phyloP scores from a whole-genome alignment of 2,797 vertebrate genomes.

The Spinibarbus caldwelli region DNA sequence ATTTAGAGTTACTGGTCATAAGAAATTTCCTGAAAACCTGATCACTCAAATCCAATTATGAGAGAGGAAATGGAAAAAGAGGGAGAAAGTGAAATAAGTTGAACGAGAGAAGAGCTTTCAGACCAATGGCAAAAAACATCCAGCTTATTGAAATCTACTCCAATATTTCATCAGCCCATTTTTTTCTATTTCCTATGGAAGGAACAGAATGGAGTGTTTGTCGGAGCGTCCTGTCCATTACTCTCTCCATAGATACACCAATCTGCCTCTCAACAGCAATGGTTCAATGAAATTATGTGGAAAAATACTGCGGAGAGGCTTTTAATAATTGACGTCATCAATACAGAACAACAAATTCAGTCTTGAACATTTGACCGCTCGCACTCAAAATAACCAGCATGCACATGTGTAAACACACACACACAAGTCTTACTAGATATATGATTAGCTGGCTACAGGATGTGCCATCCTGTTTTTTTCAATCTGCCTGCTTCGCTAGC shows the following conservation, averaged over 20 bases:
- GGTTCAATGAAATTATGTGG: neutral
- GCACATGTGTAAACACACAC: neutral
- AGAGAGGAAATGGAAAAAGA: neutral
- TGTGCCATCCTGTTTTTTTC: slow-evolving; percentile 26
- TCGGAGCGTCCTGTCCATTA: slow-evolving; percentile 28
- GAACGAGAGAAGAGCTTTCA: neutral
- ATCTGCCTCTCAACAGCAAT: slow-evolving; percentile 23
- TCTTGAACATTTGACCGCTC: slow-evolving; percentile 10
- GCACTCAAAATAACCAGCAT: neutral
- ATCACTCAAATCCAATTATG: slow-evolving; percentile 18
- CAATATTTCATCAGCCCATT: slow-evolving; percentile 9
- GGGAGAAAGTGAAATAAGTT: neutral
- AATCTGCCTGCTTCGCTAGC: slow-evolving; percentile 23
- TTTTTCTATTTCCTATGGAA: slow-evolving; percentile 23
- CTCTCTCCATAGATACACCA: slow-evolving; percentile 37
- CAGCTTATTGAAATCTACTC: slow-evolving; percentile 22
- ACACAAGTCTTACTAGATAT: neutral
- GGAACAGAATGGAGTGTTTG: slow-evolving; percentile 25
- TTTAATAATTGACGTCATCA: slow-evolving; percentile 40
- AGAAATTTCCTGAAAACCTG: neutral
- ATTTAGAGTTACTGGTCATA: neutral
- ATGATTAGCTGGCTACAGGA: slow-evolving; percentile 1
- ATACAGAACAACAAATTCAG: slow-evolving; percentile 32
- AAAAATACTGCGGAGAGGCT: slow-evolving; percentile 14
- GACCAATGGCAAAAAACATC: neutral